These are phyloP conservation scores for Siphonodentalium dalli DNA, from an alignment of 2,888 invertebrate genomes.

Conservation along the genomic window DNA sequence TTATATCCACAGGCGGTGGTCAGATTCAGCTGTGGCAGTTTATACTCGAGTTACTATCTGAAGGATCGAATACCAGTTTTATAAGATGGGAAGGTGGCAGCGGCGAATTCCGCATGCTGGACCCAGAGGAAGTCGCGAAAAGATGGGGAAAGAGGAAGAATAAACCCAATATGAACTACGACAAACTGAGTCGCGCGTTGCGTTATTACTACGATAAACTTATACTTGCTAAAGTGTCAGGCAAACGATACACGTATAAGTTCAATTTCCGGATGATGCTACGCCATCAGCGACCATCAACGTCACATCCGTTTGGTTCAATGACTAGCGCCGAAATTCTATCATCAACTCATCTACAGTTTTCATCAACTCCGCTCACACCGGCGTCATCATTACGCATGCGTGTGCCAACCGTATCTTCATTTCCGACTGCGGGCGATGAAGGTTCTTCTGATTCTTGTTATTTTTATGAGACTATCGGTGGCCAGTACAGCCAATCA, in stretches of 20 bases:
- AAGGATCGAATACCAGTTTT: conserved; percentile 68
- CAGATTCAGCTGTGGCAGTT: conserved; percentile 99
- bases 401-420: no score
- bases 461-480: no score
- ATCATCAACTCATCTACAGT: no score
- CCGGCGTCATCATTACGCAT: no score
- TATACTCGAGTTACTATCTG: conserved; percentile 88
- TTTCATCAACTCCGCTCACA: no score
- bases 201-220: conserved; percentile 60
- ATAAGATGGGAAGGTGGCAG: conserved; percentile 39
- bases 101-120: conserved; percentile 41
- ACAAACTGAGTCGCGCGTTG: conserved; percentile 47
- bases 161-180: conserved; percentile 44
- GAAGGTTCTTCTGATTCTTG: no score
- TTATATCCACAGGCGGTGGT: conserved; percentile 68
- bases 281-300: no score
- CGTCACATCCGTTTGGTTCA: no score
- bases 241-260: conserved; percentile 43
- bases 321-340: no score
- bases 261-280: no score
- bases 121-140: conserved; percentile 43
- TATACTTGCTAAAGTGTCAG: conserved; percentile 47
- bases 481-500: no score
- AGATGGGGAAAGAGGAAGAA: conserved; percentile 40
- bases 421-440: no score